Percentiles rank a stretch among this genome's conserved stretches.
Conservation (phyloP, 2,888 invertebrate genomes). For the Eubasilissa splendida region DNA sequence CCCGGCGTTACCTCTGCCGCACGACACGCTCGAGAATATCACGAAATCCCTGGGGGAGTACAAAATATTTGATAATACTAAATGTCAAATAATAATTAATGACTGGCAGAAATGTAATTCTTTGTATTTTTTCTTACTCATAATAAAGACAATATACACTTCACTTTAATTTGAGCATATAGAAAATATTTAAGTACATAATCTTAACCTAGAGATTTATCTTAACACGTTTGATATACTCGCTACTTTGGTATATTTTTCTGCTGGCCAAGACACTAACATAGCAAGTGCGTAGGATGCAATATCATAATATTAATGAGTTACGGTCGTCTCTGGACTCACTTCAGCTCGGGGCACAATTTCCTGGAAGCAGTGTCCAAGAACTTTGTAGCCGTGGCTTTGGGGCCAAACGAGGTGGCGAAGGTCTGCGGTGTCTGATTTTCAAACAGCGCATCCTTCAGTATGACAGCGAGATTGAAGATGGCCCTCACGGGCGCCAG, state of each 20-base stretch:
- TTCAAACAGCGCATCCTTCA: slow-evolving; percentile 83
- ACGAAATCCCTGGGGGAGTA: slow-evolving; percentile 84
- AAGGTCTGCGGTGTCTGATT: slow-evolving; percentile 84
- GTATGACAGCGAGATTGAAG: slow-evolving; percentile 90
- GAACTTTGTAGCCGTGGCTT: slow-evolving; percentile 85
- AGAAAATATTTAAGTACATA: too few species aligned
- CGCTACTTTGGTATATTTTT: too few species aligned
- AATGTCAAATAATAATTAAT: not conserved
- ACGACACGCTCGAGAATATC: slow-evolving; percentile 92
- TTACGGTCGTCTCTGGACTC: slow-evolving; percentile 30
- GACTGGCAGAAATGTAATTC: too few species aligned
- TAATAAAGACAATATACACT: too few species aligned
- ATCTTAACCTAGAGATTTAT: too few species aligned
- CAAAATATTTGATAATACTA: not conserved
- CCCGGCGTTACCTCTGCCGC: slow-evolving; percentile 92
- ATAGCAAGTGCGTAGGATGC: too few species aligned
- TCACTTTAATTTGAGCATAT: too few species aligned
- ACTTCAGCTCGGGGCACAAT: slow-evolving; percentile 71
- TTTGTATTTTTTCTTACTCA: too few species aligned
- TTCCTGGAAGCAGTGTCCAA: slow-evolving; percentile 79
- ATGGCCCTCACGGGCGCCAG: slow-evolving; percentile 86
- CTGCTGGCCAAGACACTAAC: too few species aligned
- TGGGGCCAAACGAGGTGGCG: slow-evolving; percentile 80
- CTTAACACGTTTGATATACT: too few species aligned
- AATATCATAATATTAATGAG: too few species aligned